Percentiles rank a stretch among this genome's conserved stretches.
Evolutionary conservation across 1,140 invertebrate genomes (phyloP).

Genomic region (Panulirus ornatus): DNA sequence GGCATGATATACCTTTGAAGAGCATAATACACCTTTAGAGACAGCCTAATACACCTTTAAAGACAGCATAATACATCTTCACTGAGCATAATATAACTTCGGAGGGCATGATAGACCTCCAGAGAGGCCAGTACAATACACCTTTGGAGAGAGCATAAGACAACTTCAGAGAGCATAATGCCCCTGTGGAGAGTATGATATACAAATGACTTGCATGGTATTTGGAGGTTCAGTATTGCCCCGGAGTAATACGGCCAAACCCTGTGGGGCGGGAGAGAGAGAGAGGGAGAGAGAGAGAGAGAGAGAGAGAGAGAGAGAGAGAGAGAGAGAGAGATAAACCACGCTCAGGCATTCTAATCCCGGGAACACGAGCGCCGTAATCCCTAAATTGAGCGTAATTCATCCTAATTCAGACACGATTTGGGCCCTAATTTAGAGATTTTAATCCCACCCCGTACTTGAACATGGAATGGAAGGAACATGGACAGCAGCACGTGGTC

Average conservation of each 20-base stretch:
- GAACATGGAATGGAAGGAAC: background rate
- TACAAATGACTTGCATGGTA: background rate
- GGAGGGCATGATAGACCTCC: too few species aligned
- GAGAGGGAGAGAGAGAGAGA: background rate
- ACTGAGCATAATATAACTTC: too few species aligned
- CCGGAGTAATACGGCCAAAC: background rate
- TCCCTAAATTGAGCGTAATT: conserved; percentile 54
- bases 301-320: too few species aligned
- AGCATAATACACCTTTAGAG: too few species aligned
- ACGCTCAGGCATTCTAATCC: conserved; percentile 27
- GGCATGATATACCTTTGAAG: too few species aligned
- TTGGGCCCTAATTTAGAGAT: conserved; percentile 23
- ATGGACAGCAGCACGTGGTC: too few species aligned
- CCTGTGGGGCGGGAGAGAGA: background rate
- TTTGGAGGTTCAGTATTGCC: background rate
- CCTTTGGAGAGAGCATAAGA: too few species aligned
- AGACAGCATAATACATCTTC: too few species aligned
- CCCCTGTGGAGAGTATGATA: too few species aligned
- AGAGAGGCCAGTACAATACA: too few species aligned
- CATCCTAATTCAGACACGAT: conserved; percentile 59
- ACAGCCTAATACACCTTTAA: too few species aligned
- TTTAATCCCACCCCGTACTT: background rate
- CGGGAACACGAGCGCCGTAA: conserved; percentile 27
- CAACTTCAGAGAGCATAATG: too few species aligned
- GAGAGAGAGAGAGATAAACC: conserved; percentile 43